These are phyloP conservation scores for Acrobasis suavella DNA, from an alignment of 2,888 invertebrate species.

Conservation along the genomic window DNA sequence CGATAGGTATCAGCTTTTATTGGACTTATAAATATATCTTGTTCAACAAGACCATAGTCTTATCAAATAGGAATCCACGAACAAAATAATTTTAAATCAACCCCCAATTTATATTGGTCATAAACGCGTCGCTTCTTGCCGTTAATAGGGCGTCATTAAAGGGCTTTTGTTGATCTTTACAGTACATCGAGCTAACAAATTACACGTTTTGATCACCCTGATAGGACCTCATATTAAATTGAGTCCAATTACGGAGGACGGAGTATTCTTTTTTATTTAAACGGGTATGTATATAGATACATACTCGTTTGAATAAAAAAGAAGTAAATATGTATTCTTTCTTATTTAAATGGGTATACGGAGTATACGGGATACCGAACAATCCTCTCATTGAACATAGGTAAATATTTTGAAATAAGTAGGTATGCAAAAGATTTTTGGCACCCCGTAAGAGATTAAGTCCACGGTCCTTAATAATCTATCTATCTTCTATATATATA, in stretches of 20 bases:
- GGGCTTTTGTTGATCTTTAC: constrained; percentile 51
- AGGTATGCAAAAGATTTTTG: no score
- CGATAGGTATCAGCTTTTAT: constrained; percentile 41
- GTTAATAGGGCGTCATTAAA: constrained; percentile 62
- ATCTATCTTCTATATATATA: no score
- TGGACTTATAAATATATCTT: constrained; percentile 57
- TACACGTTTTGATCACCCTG: constrained; percentile 39
- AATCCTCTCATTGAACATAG: no score
- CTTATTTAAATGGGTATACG: not conserved
- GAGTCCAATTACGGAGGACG: not conserved
- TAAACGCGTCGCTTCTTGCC: constrained; percentile 65
- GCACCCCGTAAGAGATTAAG: no score
- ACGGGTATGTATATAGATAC: no score
- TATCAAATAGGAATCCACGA: constrained; percentile 49
- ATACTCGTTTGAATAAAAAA: no score
- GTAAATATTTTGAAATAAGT: no score
- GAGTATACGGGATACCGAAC: no score
- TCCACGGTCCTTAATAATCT: no score
- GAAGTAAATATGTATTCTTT: no score
- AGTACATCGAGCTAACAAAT: constrained; percentile 40
- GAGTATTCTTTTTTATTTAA: not conserved
- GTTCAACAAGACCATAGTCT: constrained; percentile 48
- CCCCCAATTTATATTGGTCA: constrained; percentile 57
- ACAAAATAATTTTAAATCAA: constrained; percentile 65
- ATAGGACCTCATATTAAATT: constrained; percentile 8